Conservation (phyloP, 2,888 invertebrate genomes). For the Callosobruchus maculatus region DNA sequence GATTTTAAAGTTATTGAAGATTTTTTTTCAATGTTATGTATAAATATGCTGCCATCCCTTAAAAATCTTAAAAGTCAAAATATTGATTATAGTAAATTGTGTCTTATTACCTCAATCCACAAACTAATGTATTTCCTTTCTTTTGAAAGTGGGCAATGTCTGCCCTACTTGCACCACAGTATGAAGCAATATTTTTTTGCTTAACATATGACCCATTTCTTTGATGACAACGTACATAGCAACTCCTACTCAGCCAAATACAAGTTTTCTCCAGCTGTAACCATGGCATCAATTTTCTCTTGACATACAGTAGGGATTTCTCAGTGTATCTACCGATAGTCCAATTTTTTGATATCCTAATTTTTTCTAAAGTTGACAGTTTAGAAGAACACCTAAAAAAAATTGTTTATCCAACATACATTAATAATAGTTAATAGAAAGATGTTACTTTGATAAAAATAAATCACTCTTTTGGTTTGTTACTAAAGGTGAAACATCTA, state of each 20-base stretch:
- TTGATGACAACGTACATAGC: constrained; percentile 40
- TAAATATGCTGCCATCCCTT: constrained; percentile 48
- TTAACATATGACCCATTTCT: constrained; percentile 29
- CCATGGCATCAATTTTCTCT: constrained; percentile 54
- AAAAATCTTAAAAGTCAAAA: constrained; percentile 10
- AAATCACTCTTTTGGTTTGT: constrained; percentile 25
- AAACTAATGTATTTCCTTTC: constrained; percentile 43
- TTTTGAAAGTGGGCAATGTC: constrained; percentile 52
- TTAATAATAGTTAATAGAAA: neutral
- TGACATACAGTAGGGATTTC: constrained; percentile 44
- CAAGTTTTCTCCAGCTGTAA: constrained; percentile 51
- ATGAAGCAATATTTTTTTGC: constrained; percentile 2
- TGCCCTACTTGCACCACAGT: constrained; percentile 32
- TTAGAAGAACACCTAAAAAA: constrained; percentile 19
- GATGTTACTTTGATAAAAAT: constrained; percentile 20
- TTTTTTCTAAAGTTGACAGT: constrained; percentile 14
- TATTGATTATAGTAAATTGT: neutral
- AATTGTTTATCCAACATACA: neutral
- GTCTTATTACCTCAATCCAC: constrained; percentile 47
- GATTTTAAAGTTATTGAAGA: constrained; percentile 32
- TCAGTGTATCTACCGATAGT: constrained; percentile 53
- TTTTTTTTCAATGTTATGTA: constrained; percentile 37
- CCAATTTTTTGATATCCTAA: constrained; percentile 54
- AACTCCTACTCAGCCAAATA: constrained; percentile 56
- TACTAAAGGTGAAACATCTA: constrained; percentile 16